Conservation (phyloP, 2,113 vertebrate species). For the Rallus limicola region DNA sequence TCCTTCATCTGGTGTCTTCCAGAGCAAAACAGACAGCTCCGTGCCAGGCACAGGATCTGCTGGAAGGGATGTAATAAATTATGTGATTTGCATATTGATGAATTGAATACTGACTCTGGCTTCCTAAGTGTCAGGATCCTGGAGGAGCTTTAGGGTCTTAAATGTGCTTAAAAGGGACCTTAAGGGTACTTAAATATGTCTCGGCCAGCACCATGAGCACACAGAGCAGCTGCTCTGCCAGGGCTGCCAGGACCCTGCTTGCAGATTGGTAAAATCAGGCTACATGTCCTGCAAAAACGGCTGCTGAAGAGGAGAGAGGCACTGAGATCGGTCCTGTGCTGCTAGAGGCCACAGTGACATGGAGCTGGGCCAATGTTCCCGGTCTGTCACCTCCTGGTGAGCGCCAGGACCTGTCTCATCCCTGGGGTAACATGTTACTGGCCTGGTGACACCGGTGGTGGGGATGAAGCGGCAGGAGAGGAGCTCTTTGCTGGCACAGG, state of each 20-base stretch:
- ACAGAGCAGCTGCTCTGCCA: not conserved
- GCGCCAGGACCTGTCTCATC: not conserved
- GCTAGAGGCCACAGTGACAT: not conserved
- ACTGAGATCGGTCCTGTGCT: not conserved
- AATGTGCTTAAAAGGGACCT: not conserved
- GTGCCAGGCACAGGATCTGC: not conserved
- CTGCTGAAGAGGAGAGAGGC: not conserved
- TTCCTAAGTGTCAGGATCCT: not conserved
- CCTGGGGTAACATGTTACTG: fast-evolving
- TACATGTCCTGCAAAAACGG: fast-evolving
- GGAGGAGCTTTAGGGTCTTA: not conserved
- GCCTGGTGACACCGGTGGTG: fast-evolving
- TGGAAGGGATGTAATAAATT: not conserved
- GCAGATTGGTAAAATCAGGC: not conserved
- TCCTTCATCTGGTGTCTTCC: not conserved
- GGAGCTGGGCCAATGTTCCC: not conserved
- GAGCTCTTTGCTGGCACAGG: not conserved
- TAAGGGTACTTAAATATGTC: not conserved
- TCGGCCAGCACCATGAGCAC: not conserved
- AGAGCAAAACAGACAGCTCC: not conserved
- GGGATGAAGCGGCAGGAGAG: not conserved
- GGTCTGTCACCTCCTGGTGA: not conserved
- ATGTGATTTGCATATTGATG: not conserved
- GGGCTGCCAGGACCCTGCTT: not conserved
- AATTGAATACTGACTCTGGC: not conserved